phyloP scores from a whole-genome alignment of 2,797 vertebrate species.

The Carduelis carduelis region DNA sequence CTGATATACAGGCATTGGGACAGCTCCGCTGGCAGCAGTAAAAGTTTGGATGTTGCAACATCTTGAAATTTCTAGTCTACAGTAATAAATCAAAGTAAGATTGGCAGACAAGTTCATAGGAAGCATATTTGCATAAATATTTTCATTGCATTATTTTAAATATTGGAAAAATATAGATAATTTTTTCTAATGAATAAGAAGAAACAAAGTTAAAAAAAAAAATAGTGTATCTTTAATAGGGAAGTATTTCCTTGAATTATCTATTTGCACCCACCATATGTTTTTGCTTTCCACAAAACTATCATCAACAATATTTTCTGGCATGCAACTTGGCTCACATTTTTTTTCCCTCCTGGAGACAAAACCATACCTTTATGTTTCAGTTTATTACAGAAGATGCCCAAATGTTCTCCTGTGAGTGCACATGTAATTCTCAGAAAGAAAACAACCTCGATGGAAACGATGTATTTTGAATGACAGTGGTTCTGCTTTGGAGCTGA shows the following conservation, averaged over 20 bases:
- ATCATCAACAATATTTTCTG: background rate
- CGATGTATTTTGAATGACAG: fast-evolving
- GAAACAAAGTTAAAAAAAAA: background rate
- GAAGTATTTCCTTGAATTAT: background rate
- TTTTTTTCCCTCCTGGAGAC: background rate
- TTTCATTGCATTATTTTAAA: background rate
- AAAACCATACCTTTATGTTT: background rate
- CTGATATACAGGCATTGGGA: background rate
- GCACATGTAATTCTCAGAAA: background rate
- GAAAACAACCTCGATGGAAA: background rate
- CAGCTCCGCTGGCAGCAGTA: background rate
- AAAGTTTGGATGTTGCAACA: background rate
- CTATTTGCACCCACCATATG: background rate
- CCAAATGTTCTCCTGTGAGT: background rate
- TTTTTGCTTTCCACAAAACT: background rate
- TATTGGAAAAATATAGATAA: background rate
- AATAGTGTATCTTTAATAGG: background rate
- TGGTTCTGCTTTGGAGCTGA: background rate
- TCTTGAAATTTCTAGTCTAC: background rate
- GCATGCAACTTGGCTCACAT: background rate
- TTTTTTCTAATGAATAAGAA: background rate
- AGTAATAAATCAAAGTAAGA: background rate
- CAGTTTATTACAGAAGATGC: background rate
- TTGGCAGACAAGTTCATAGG: background rate
- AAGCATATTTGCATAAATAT: background rate